Conservation (phyloP, 2,113 vertebrate genomes). For the Podarcis muralis region DNA sequence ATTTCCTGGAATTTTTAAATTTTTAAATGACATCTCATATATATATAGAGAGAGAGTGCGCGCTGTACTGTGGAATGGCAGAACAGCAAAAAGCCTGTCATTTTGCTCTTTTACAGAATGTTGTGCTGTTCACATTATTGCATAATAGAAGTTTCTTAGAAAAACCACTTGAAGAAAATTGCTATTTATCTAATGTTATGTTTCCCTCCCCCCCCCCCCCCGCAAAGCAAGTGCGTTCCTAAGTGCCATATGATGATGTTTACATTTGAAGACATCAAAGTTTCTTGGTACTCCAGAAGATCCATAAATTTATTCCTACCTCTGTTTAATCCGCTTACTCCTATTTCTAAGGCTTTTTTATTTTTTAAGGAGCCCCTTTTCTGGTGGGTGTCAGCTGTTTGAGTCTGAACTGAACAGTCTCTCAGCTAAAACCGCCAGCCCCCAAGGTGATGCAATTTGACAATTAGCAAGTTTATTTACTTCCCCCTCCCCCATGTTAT, state of each 20-base stretch:
- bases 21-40: no score
- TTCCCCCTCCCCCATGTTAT: no score
- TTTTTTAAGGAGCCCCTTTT: not conserved
- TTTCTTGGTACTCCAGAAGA: not conserved
- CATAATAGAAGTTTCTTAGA: conserved; percentile 33
- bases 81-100: conserved; percentile 20
- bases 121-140: conserved; percentile 23
- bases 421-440: not conserved
- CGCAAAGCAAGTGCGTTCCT: not conserved
- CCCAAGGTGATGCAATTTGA: no score
- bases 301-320: not conserved
- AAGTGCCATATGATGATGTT: not conserved
- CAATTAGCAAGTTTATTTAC: not conserved
- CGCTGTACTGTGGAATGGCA: not conserved
- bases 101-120: conserved; percentile 25
- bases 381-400: not conserved
- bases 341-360: not conserved
- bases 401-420: not conserved
- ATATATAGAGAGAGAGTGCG: no score
- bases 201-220: not conserved
- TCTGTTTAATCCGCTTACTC: not conserved
- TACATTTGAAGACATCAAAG: not conserved
- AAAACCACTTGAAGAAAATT: not conserved
- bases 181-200: not conserved
- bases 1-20: no score